Conservation (phyloP, 2,888 invertebrate genomes). For the Hemicrepidius hirtus region DNA sequence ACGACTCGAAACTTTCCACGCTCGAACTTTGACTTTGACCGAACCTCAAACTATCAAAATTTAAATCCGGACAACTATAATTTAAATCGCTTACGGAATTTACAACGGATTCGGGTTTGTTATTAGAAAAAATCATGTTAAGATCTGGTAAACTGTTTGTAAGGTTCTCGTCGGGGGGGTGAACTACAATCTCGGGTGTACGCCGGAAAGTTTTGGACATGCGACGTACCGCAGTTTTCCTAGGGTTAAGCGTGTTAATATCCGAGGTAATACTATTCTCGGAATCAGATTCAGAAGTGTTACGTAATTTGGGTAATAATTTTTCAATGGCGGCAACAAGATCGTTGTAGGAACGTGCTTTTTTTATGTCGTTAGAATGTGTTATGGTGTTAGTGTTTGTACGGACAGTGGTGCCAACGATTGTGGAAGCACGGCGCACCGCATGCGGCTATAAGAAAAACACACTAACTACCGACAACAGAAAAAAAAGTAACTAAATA, state of each 20-base stretch:
- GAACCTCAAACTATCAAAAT: constrained; percentile 22
- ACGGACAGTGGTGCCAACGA: constrained; percentile 65
- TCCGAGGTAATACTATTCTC: constrained; percentile 23
- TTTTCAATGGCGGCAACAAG: constrained; percentile 68
- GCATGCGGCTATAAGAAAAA: constrained; percentile 70
- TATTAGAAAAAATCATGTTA: constrained; percentile 41
- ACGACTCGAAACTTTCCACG: constrained; percentile 53
- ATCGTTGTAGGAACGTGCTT: constrained; percentile 65
- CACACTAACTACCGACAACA: constrained; percentile 60
- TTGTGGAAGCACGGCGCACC: constrained; percentile 63
- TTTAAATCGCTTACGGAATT: constrained; percentile 62
- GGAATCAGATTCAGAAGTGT: constrained; percentile 38
- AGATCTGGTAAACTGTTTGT: constrained; percentile 69
- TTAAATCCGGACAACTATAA: constrained; percentile 66
- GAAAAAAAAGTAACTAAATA: constrained; percentile 41
- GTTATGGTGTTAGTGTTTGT: constrained; percentile 45
- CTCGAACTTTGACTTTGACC: constrained; percentile 36
- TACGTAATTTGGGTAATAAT: constrained; percentile 63
- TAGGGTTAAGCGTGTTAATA: constrained; percentile 56
- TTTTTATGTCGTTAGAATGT: constrained; percentile 39
- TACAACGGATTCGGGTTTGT: constrained; percentile 9
- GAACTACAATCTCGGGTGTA: constrained; percentile 64
- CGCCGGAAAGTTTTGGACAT: constrained; percentile 64
- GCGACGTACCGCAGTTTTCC: constrained; percentile 59
- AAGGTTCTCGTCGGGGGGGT: constrained; percentile 64